Conservation (phyloP, 1,140 invertebrate genomes). For the Brachionus plicatilis region DNA sequence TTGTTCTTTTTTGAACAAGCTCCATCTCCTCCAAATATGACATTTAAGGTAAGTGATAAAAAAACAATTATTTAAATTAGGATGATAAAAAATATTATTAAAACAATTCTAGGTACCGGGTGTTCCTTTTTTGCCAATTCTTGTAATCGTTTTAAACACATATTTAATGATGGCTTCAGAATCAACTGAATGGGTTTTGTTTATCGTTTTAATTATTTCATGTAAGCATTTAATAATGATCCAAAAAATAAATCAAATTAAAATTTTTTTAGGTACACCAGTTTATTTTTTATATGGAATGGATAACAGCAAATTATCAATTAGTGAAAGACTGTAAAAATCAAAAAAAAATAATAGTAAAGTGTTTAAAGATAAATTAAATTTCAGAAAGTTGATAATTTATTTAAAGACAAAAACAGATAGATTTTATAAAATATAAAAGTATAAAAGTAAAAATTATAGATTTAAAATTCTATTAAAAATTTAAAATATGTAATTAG, state of each 20-base stretch:
- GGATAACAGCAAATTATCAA: not conserved
- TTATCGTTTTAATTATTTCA: not conserved
- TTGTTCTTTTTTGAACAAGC: not conserved
- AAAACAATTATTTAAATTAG: not conserved
- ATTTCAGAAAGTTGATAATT: no score
- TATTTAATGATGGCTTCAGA: constrained; percentile 35
- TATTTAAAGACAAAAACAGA: no score
- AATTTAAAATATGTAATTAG: no score
- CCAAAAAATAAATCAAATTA: not conserved
- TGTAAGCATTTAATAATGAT: not conserved
- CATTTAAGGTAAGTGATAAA: not conserved
- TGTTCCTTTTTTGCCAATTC: constrained; percentile 23
- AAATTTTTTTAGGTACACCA: not conserved
- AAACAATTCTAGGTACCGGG: not conserved
- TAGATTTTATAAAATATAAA: no score
- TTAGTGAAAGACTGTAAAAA: not conserved
- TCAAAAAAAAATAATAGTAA: not conserved
- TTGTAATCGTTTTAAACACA: not conserved
- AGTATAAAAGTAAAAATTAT: no score
- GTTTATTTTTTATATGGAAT: constrained; percentile 37
- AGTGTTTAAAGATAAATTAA: not conserved
- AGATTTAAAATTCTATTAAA: no score
- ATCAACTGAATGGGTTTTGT: constrained; percentile 29
- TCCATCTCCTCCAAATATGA: not conserved
- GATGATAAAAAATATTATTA: not conserved